These are phyloP conservation scores for Theretra japonica DNA, from an alignment of 2,888 invertebrate genomes.

Conservation along the genomic window DNA sequence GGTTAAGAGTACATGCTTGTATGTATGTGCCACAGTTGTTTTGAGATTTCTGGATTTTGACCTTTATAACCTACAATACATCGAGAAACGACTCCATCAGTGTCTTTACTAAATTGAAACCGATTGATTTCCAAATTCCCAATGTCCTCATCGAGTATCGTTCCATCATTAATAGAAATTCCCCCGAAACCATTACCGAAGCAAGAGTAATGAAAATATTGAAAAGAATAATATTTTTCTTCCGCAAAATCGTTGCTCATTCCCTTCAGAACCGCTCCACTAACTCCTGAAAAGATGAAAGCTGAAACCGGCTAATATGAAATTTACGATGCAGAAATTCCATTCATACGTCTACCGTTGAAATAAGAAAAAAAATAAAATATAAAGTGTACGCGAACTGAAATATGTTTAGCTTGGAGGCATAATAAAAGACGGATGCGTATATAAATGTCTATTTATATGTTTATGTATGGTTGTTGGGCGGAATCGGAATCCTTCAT, in stretches of 20 bases:
- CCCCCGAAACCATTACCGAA: neutral
- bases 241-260: constrained; percentile 20
- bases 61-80: too few species aligned
- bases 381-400: neutral
- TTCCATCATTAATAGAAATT: neutral
- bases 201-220: neutral
- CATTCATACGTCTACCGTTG: constrained; percentile 36
- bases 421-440: neutral
- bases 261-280: constrained; percentile 23
- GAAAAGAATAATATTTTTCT: constrained; percentile 16
- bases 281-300: constrained; percentile 35
- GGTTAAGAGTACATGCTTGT: too few species aligned
- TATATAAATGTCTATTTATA: constrained; percentile 6
- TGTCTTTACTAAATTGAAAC: too few species aligned
- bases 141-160: too few species aligned
- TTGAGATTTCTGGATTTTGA: too few species aligned
- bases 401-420: neutral
- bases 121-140: too few species aligned
- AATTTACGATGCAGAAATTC: constrained; percentile 37
- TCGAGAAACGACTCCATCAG: too few species aligned
- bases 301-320: constrained; percentile 39
- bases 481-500: constrained; percentile 27
- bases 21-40: too few species aligned
- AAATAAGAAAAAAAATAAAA: constrained; percentile 27
- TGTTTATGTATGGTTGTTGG: constrained; percentile 18